Conservation (phyloP, 2,888 invertebrate species). For the Drosophila vallismaia region DNA sequence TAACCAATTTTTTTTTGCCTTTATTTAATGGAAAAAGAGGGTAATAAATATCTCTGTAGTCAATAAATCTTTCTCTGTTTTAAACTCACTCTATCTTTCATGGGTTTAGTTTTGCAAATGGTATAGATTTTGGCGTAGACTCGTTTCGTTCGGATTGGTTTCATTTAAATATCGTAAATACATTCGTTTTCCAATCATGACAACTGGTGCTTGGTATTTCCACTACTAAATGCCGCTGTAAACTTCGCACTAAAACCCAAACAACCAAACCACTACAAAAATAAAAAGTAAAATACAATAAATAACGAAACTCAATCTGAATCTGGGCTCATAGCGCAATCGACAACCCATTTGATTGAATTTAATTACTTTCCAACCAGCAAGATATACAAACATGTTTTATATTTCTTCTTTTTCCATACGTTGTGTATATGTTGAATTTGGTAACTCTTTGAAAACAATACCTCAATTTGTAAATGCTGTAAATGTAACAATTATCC, state of each 20-base stretch:
- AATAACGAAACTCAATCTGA: constrained; percentile 40
- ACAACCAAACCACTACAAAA: constrained; percentile 7
- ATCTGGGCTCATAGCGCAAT: constrained; percentile 57
- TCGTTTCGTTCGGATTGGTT: constrained; percentile 26
- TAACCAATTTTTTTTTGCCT: constrained; percentile 18
- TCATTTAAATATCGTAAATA: constrained; percentile 10
- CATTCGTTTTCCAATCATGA: constrained; percentile 51
- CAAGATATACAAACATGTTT: constrained; percentile 49
- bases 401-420: constrained; percentile 67
- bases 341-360: constrained; percentile 55
- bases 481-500: constrained; percentile 64
- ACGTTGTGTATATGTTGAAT: constrained; percentile 58
- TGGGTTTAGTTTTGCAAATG: constrained; percentile 53
- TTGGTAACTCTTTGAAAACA: constrained; percentile 51
- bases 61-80: constrained; percentile 46
- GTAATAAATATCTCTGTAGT: constrained; percentile 32
- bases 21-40: constrained; percentile 15
- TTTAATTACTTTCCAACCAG: constrained; percentile 47
- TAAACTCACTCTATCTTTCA: constrained; percentile 43
- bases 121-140: constrained; percentile 38
- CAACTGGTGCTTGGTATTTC: constrained; percentile 72
- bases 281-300: constrained; percentile 2
- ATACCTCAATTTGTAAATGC: constrained; percentile 66
- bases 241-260: constrained; percentile 72
- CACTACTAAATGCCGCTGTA: constrained; percentile 74